Base-by-base conservation (phyloP, 2,888 invertebrate species). In the Acleris emargana region DNA sequence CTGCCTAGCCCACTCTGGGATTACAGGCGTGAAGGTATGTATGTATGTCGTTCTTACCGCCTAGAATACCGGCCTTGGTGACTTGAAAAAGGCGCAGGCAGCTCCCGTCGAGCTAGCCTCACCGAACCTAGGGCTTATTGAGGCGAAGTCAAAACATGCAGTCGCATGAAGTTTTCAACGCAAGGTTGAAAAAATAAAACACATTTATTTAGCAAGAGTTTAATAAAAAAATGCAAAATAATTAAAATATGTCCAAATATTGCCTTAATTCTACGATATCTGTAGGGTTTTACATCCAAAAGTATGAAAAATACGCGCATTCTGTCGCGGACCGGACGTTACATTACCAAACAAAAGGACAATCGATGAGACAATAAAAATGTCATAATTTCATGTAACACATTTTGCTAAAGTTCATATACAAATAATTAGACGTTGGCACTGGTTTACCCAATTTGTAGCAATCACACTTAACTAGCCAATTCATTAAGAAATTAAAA, bases 161-260 rank as follows among this genome's bases (percentile, higher is more conserved):
- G 9, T 9, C 2, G 1, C 32, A 32, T 25, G 25, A 25, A 25
- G 0, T 25, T 28, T 28, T 32, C 2, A 32, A 9, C 3, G 32
- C 9, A 5, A 32, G 9, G 5, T 11, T 22, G 43, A 6, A 50
- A 18, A 73, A 81, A 75, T 79, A 73, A 88, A 81, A 86, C 74
- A 72, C 76, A 62, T 76, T 61, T 66, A 87, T 91, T 90, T 90
- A 91, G 91, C 91, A 88, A 87, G 88, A 89, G 89, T 92, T 92
- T 92, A 92, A 90, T 92, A 91, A 92, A 91, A 91, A 91, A 91
- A 87, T 92, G 91, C 91, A 91, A 92, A 91, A 89, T 88, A 89
- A 89, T 88, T 88, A 89, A 88, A 89, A 91, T 91, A 89, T 90
- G 85, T 91, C 90, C 88, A 91, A 91, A 91, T 88, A 88, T 89